Evolutionary conservation across 2,113 vertebrate species (phyloP).

Genomic region (Murina feae): DNA sequence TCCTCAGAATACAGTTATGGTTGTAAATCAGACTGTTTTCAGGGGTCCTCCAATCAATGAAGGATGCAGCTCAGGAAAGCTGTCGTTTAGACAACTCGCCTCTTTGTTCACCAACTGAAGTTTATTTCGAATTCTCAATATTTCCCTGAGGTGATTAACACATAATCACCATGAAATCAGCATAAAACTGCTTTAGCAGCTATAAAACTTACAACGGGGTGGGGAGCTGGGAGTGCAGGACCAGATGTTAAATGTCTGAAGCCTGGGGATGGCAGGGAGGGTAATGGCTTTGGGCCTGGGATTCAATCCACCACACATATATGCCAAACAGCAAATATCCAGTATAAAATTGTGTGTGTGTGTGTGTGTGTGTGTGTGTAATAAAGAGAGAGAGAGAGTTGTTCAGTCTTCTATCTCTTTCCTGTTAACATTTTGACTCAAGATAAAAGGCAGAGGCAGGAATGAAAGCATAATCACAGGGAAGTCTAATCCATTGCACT

Average conservation of each 20-base stretch:
- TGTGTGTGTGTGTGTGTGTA: neutral
- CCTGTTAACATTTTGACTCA: neutral
- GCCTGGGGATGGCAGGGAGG: neutral
- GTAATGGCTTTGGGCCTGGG: neutral
- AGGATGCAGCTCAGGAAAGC: neutral
- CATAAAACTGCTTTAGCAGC: neutral
- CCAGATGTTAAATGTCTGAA: neutral
- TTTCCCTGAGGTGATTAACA: constrained; percentile 8
- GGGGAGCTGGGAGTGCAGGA: neutral
- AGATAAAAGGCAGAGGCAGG: neutral
- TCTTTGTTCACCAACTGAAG: neutral
- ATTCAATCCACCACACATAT: neutral
- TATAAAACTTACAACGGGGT: constrained; percentile 2
- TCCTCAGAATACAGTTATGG: neutral
- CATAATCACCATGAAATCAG: neutral
- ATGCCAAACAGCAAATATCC: neutral
- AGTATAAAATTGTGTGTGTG: neutral
- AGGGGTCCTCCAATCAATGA: neutral
- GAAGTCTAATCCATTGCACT: neutral
- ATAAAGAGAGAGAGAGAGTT: neutral
- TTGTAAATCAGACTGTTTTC: neutral
- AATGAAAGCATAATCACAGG: neutral
- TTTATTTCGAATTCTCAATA: constrained; percentile 1
- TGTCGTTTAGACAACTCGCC: neutral
- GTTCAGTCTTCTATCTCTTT: neutral